Conservation (phyloP, 2,797 vertebrate genomes). For the Siniperca obscura region DNA sequence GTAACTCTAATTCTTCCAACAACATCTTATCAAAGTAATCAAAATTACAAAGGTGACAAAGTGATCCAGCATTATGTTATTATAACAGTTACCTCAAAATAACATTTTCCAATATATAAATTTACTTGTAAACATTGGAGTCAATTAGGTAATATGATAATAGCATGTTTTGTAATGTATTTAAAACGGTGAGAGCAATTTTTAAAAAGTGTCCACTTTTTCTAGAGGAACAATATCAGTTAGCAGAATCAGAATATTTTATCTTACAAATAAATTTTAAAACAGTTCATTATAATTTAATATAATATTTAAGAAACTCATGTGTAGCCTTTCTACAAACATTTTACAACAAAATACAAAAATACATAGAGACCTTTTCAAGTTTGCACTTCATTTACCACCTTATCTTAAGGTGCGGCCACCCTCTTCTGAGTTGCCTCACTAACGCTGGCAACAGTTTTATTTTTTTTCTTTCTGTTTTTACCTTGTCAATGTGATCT, state of each 20-base stretch:
- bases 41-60: not conserved
- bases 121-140: not conserved
- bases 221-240: not conserved
- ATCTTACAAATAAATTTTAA: not conserved
- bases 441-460: not conserved
- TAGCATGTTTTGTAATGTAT: not conserved
- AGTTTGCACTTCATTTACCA: not conserved
- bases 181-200: not conserved
- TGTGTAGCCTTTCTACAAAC: not conserved
- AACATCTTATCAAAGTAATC: not conserved
- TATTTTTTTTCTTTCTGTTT: not conserved
- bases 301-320: not conserved
- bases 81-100: not conserved
- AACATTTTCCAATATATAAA: not conserved
- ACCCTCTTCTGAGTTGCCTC: not conserved
- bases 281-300: not conserved
- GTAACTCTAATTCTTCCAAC: not conserved
- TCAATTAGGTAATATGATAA: not conserved
- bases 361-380: not conserved
- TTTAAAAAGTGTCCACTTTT: not conserved
- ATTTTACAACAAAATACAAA: not conserved
- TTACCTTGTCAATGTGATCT: slow-evolving; percentile 89
- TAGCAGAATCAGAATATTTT: not conserved
- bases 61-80: not conserved
- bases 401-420: not conserved